These are phyloP conservation scores for Buphagus erythrorhynchus DNA, from an alignment of 2,797 vertebrate species.

Conservation along the genomic window DNA sequence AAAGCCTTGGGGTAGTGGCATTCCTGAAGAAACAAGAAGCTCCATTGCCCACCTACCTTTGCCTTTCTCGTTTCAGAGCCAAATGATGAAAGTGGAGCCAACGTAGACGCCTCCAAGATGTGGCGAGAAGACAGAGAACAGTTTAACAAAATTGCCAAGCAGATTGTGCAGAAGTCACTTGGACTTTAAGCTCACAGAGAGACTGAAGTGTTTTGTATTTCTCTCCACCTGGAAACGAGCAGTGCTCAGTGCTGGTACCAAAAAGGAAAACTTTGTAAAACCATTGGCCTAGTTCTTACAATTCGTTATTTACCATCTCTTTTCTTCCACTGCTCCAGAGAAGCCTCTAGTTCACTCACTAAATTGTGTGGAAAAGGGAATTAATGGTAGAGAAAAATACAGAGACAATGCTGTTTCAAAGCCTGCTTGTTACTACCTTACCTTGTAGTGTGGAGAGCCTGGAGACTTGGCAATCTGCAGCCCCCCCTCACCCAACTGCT, in stretches of 20 bases:
- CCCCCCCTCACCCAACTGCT: not conserved
- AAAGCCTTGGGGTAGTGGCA: not conserved
- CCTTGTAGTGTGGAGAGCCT: not conserved
- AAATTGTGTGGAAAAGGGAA: not conserved
- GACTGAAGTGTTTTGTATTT: constrained; percentile 27
- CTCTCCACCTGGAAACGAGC: not conserved
- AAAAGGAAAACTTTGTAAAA: constrained; percentile 57
- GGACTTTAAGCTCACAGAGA: constrained; percentile 80
- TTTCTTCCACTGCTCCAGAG: not conserved
- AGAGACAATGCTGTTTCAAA: not conserved
- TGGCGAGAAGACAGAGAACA: constrained; percentile 96
- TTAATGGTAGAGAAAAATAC: not conserved
- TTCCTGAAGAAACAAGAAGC: not conserved
- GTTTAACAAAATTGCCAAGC: constrained; percentile 91
- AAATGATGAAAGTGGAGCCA: constrained; percentile 96
- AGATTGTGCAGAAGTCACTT: constrained; percentile 93
- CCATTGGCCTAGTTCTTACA: not conserved
- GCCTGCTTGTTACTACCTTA: constrained; percentile 51
- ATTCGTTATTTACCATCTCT: not conserved
- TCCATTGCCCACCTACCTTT: not conserved
- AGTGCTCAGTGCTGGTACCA: constrained; percentile 63
- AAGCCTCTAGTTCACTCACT: constrained; percentile 2
- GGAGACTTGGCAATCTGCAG: not conserved
- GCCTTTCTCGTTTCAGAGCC: constrained; percentile 83
- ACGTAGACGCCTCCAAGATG: constrained; percentile 97